Evolutionary conservation across 2,797 vertebrate species (phyloP).

Genomic region (Enteromius paludinosus): DNA sequence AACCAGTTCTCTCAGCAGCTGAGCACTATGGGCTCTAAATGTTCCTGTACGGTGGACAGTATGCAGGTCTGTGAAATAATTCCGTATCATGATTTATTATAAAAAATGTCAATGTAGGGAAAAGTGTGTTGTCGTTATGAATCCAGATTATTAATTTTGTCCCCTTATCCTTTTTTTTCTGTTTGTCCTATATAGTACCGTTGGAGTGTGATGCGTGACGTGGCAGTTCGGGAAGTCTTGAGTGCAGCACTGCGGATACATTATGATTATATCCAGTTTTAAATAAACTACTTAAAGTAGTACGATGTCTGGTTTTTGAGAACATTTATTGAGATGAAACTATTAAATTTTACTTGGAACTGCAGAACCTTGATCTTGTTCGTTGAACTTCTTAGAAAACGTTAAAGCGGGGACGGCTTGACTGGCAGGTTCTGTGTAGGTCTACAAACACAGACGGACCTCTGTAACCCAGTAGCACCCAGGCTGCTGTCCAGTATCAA

Average conservation of each 20-base stretch:
- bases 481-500: slow-evolving; percentile 54
- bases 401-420: no score
- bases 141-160: background rate
- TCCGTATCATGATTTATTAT: background rate
- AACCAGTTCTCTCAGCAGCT: slow-evolving; percentile 40
- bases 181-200: background rate
- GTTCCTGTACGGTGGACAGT: background rate
- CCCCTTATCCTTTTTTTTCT: no score
- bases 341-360: background rate
- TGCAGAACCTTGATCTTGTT: background rate
- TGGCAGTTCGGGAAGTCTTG: background rate
- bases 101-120: background rate
- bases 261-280: background rate
- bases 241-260: background rate
- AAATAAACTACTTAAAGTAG: slow-evolving; percentile 16
- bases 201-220: background rate
- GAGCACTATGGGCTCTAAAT: slow-evolving; percentile 5
- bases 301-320: background rate
- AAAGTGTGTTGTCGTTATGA: background rate
- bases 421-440: background rate
- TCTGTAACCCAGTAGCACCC: slow-evolving; percentile 30
- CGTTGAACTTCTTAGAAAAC: background rate
- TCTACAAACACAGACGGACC: slow-evolving; percentile 13
- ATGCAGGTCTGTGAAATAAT: slow-evolving; percentile 10
- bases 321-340: background rate